A percentile compares a stretch with the other conserved stretches of the same genome.
These are phyloP conservation scores for Spheniscus mendiculus DNA, from an alignment of 2,113 vertebrate species.

Conservation along the genomic window DNA sequence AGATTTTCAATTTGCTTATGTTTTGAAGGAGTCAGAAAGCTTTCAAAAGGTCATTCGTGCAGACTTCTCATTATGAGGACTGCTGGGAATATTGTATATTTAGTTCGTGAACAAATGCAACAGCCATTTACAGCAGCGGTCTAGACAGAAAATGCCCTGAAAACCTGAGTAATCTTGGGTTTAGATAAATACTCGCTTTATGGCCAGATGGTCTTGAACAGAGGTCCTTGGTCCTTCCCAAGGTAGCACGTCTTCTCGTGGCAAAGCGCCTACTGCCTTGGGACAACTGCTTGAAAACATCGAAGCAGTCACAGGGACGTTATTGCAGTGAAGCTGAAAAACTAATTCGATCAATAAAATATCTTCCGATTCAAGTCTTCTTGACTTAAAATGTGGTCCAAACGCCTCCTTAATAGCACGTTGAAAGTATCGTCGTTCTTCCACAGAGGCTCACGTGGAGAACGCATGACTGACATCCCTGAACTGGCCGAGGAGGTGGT, in stretches of 20 bases:
- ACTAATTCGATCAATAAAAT: background rate
- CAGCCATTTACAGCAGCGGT: background rate
- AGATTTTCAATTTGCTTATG: background rate
- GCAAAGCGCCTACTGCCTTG: background rate
- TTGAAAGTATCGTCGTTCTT: accelerated
- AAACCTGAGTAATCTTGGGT: background rate
- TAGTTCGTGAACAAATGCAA: background rate
- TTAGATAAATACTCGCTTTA: background rate
- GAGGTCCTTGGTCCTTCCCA: background rate
- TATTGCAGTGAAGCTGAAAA: background rate
- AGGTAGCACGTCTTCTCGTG: background rate
- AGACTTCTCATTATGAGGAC: background rate
- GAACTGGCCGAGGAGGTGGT: background rate
- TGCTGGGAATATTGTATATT: background rate
- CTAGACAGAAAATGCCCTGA: background rate
- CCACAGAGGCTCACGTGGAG: background rate
- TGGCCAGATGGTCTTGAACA: background rate
- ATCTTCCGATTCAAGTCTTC: background rate
- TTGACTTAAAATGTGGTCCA: background rate
- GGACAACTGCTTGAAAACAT: background rate
- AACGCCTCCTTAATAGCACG: background rate
- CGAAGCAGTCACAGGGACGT: background rate
- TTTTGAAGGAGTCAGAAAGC: background rate
- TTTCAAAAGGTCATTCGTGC: background rate
- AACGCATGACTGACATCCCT: background rate